Evolutionary conservation across 2,888 invertebrate species (phyloP), one percentile per base, ranked within the genome.

Genomic region (Chalcosyrphus nemorum): DNA sequence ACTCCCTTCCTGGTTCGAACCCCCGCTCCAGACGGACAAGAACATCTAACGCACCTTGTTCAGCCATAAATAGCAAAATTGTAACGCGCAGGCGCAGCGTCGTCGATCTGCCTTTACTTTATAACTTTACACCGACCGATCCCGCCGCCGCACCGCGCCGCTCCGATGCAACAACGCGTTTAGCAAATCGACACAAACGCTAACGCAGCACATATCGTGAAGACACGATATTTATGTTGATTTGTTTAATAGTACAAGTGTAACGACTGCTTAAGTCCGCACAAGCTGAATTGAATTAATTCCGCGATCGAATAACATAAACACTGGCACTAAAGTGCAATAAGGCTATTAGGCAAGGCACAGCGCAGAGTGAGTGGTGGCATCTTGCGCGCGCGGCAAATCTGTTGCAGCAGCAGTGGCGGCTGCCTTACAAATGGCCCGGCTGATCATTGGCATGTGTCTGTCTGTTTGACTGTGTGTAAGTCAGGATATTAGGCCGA

Each of bases 141-240:
- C n/a, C 38, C 4, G 5, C 38, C 38, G 2, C n/a, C 11, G 6
- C 1, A 1, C 11, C 3, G 1, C 38, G n/a, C 21, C 45, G 35
- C 47, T 59, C 35, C 32, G 24, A 63, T 24, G 29, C 54, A 68
- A 75, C 27, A 81, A 56, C 72, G 66, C 77, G 52, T 68, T 78
- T 50, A 72, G 68, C 84, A 72, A 70, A 84, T 81, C 81, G 78
- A 84, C 76, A 43, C 70, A 61, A 61, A 74, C 61, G 54, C 66
- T n/a, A n/a, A n/a, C n/a, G n/a, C n/a, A n/a, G 68, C 80, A 78
- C 74, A 80, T 21, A 63, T 80, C 80, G 74, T 75, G 84, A 80
- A 84, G 84, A 84, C 84, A 84, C 84, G 84, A 84, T 84, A 84
- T 84, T 84, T 84, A 84, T 84, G 84, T 84, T 84, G 84, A 84